Conservation (phyloP, 1,140 invertebrate genomes). For the Gonatopus flavifemur region DNA sequence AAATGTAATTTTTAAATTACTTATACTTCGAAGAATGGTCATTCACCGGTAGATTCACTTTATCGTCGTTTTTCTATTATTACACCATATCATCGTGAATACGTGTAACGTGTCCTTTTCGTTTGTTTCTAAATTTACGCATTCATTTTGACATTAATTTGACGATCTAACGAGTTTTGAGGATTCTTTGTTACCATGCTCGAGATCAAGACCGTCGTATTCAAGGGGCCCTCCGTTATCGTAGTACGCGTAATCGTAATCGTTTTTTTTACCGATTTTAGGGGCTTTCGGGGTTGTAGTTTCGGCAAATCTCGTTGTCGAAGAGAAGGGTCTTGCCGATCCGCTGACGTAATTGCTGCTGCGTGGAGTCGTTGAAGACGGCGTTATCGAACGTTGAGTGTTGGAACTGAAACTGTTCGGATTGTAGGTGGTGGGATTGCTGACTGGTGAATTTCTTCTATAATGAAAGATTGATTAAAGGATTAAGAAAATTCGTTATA, state of each 20-base stretch:
- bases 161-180: constrained; percentile 49
- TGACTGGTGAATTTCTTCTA: constrained; percentile 34
- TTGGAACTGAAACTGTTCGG: constrained; percentile 43
- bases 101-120: not conserved
- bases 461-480: constrained; percentile 12
- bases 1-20: not conserved
- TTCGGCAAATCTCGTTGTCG: constrained; percentile 40
- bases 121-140: not conserved
- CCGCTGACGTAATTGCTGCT: constrained; percentile 41
- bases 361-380: constrained; percentile 35
- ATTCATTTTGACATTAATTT: constrained; percentile 17
- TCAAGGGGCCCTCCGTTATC: constrained; percentile 50
- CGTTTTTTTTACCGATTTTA: constrained; percentile 49
- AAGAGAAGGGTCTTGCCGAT: constrained; percentile 45
- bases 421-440: constrained; percentile 43
- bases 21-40: not conserved
- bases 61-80: not conserved
- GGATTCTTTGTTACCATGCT: constrained; percentile 53
- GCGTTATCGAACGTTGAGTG: constrained; percentile 28
- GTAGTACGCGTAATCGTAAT: constrained; percentile 57
- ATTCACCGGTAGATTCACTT: not conserved
- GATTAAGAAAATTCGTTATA: no score
- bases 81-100: not conserved
- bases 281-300: constrained; percentile 33
- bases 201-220: constrained; percentile 52